Percentiles rank a stretch among this genome's conserved stretches.
Evolutionary conservation across 2,888 invertebrate species (phyloP).

Genomic region (Nymphalis polychloros): DNA sequence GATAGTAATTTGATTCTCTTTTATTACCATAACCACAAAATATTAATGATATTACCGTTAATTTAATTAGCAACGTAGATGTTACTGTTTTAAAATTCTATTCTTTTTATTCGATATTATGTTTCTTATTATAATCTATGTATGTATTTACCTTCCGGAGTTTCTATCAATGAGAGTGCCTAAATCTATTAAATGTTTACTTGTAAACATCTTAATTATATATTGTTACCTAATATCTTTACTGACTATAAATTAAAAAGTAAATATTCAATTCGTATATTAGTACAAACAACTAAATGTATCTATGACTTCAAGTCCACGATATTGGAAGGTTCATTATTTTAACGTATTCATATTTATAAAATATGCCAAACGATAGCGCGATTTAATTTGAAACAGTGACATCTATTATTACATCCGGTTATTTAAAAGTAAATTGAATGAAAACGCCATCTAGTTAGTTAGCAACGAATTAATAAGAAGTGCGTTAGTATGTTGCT

Average conservation of each 20-base stretch:
- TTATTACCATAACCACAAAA: not conserved
- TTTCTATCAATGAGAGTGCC: slow-evolving; percentile 13
- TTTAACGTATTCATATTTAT: not conserved
- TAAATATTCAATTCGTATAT: too few relatives aligned
- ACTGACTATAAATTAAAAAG: too few relatives aligned
- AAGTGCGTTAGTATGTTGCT: not conserved
- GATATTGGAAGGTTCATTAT: too few relatives aligned
- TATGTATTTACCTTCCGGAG: slow-evolving; percentile 9
- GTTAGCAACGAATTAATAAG: not conserved
- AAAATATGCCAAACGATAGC: not conserved
- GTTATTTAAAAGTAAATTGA: not conserved
- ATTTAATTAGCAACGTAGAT: not conserved
- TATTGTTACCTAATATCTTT: too few relatives aligned
- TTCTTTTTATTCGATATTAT: too few relatives aligned
- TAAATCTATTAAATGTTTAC: not conserved
- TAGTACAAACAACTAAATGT: too few relatives aligned
- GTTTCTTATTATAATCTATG: too few relatives aligned
- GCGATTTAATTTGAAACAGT: slow-evolving; percentile 9
- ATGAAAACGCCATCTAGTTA: slow-evolving; percentile 7
- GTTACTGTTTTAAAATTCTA: too few relatives aligned
- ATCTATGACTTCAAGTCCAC: too few relatives aligned
- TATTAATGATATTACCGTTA: not conserved
- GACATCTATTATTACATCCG: not conserved
- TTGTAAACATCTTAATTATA: not conserved
- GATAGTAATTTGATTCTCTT: too few relatives aligned